A percentile compares a stretch with the other conserved stretches of the same genome.
These are phyloP conservation scores for Sphaerophoria taeniata DNA, from an alignment of 2,888 invertebrate species.

Conservation along the genomic window DNA sequence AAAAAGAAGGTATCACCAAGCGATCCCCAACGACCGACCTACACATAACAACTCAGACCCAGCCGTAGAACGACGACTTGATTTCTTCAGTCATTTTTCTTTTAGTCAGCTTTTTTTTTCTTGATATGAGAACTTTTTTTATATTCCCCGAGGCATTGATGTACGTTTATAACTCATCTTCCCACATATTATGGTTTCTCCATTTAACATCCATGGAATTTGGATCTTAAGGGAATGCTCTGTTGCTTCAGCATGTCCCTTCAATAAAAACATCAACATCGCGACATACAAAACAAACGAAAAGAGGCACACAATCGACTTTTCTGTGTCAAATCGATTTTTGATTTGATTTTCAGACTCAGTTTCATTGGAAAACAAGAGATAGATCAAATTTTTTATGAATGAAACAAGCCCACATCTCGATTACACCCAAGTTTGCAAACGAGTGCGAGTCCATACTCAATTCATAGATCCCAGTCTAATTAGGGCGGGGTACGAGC, in stretches of 20 bases:
- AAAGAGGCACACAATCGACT: slow-evolving; percentile 28
- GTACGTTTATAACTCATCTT: slow-evolving; percentile 56
- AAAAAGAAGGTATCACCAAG: slow-evolving; percentile 24
- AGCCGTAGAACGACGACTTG: slow-evolving; percentile 33
- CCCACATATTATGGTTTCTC: slow-evolving; percentile 47
- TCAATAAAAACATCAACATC: slow-evolving; percentile 43
- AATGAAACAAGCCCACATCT: slow-evolving; percentile 38
- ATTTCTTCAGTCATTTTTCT: slow-evolving; percentile 24
- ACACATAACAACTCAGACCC: slow-evolving; percentile 16
- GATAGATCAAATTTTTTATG: slow-evolving; percentile 7
- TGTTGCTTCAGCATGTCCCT: slow-evolving; percentile 52
- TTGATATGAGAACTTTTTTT: slow-evolving; percentile 21
- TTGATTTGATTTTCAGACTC: slow-evolving; percentile 67
- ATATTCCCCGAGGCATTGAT: slow-evolving; percentile 26
- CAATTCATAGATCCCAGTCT: no score
- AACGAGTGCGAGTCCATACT: not conserved
- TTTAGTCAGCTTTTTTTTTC: slow-evolving; percentile 8
- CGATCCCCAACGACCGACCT: slow-evolving; percentile 56
- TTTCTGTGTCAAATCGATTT: slow-evolving; percentile 74
- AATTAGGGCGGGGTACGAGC: not conserved
- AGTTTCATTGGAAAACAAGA: no score
- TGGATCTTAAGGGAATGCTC: slow-evolving; percentile 54
- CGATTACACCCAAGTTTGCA: slow-evolving; percentile 1
- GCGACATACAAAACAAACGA: slow-evolving; percentile 45
- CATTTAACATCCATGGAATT: slow-evolving; percentile 13